Evolutionary conservation across 2,888 invertebrate genomes (phyloP).

Genomic region (Calameuta filiformis): DNA sequence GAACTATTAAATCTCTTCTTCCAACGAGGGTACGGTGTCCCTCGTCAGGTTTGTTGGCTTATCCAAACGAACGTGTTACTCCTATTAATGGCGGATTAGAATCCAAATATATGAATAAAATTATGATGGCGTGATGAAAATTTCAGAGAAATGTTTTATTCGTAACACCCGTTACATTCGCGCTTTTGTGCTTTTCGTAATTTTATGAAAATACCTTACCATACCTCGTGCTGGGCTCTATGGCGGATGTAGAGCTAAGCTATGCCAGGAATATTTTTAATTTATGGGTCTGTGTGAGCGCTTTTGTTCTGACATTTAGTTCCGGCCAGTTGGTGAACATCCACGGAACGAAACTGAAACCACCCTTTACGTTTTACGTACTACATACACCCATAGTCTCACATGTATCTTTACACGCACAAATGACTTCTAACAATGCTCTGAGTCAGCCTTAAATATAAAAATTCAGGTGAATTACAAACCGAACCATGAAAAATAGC

Average conservation of each 20-base stretch:
- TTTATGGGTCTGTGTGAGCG: constrained; percentile 27
- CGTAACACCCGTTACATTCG: no score
- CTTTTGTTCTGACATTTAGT: constrained; percentile 43
- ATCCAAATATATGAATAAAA: no score
- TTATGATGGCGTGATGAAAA: no score
- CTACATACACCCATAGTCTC: background rate
- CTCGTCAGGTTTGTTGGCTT: no score
- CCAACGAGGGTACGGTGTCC: background rate
- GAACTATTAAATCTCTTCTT: background rate
- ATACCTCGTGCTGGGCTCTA: no score
- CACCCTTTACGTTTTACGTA: background rate
- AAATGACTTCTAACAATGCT: background rate
- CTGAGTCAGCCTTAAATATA: background rate
- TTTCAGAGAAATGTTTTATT: no score
- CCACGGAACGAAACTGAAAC: constrained; percentile 31
- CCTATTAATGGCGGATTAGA: no score
- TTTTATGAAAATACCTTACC: no score
- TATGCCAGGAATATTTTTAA: constrained; percentile 38
- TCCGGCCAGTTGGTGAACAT: constrained; percentile 51
- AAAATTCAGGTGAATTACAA: constrained; percentile 1
- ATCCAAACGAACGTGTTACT: no score
- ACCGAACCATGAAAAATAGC: constrained; percentile 25
- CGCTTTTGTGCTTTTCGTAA: no score
- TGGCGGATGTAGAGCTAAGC: background rate
- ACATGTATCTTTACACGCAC: background rate